phyloP scores from a whole-genome alignment of 1,140 invertebrate genomes.

The Pogonognathellus flavescens region DNA sequence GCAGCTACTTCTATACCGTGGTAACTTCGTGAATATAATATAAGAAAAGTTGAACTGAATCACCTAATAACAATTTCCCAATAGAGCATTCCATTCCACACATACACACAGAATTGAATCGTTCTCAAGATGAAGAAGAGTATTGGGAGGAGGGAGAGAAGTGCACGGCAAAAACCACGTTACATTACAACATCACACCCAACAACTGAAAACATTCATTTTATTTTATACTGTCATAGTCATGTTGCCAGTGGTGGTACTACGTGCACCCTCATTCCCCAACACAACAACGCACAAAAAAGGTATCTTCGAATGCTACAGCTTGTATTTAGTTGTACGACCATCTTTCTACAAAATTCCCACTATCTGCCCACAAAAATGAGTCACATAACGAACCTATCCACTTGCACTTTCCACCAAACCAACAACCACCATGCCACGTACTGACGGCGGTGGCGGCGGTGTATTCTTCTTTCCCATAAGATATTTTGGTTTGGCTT shows the following conservation, averaged over 20 bases:
- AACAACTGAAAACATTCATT: constrained; percentile 49
- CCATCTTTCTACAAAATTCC: constrained; percentile 1
- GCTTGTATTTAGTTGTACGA: background rate
- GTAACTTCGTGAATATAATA: background rate
- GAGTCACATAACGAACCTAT: background rate
- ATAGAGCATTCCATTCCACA: constrained; percentile 46
- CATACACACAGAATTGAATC: background rate
- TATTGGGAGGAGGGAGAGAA: background rate
- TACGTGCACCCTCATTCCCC: background rate
- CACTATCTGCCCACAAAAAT: constrained; percentile 11
- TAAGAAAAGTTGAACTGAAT: constrained; percentile 55
- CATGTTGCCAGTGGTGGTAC: background rate
- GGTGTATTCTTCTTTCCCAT: constrained; percentile 22
- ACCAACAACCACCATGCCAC: background rate
- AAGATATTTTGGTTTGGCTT: constrained; percentile 47
- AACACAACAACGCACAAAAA: background rate
- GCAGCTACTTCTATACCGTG: no score
- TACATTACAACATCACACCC: constrained; percentile 49
- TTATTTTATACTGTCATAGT: constrained; percentile 27
- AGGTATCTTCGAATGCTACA: background rate
- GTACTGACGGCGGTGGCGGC: no score
- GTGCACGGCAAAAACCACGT: constrained; percentile 28
- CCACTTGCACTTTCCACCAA: background rate
- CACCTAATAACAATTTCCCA: constrained; percentile 59
- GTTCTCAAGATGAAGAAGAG: constrained; percentile 18